Evolutionary conservation across 1,140 invertebrate species (phyloP).

Genomic region (Achroia grisella): DNA sequence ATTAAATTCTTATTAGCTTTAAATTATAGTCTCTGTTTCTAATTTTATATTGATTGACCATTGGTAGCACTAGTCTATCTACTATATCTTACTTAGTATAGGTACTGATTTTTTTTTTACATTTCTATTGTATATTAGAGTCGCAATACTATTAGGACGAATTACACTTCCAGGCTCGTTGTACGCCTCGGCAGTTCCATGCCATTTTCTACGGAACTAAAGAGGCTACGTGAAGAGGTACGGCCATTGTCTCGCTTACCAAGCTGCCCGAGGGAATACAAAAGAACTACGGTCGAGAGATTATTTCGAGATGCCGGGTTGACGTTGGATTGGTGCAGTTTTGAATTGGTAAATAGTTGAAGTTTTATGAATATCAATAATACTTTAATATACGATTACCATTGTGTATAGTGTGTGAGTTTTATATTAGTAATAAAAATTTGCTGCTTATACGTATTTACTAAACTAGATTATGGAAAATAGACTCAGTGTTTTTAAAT

Average conservation of each 20-base stretch:
- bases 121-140: too few relatives aligned
- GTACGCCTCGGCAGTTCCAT: constrained; percentile 84
- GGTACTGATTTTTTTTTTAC: too few relatives aligned
- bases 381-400: too few relatives aligned
- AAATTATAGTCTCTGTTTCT: background rate
- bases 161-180: constrained; percentile 85
- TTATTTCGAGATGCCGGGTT: constrained; percentile 86
- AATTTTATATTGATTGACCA: constrained; percentile 1
- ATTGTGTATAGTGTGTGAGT: too few relatives aligned
- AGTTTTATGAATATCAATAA: background rate
- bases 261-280: constrained; percentile 86
- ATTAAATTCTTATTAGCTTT: too few relatives aligned
- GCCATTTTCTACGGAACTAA: constrained; percentile 83
- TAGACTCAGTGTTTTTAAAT: too few relatives aligned
- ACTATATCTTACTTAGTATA: too few relatives aligned
- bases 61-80: too few relatives aligned
- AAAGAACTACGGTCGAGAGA: constrained; percentile 88
- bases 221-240: constrained; percentile 87
- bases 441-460: too few relatives aligned
- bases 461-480: too few relatives aligned
- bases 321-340: constrained; percentile 91
- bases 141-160: too few relatives aligned
- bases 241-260: constrained; percentile 83
- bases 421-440: too few relatives aligned
- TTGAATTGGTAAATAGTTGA: constrained; percentile 79